These are phyloP conservation scores for Enteromius radiatus DNA, from an alignment of 2,797 vertebrate genomes.

Conservation along the genomic window DNA sequence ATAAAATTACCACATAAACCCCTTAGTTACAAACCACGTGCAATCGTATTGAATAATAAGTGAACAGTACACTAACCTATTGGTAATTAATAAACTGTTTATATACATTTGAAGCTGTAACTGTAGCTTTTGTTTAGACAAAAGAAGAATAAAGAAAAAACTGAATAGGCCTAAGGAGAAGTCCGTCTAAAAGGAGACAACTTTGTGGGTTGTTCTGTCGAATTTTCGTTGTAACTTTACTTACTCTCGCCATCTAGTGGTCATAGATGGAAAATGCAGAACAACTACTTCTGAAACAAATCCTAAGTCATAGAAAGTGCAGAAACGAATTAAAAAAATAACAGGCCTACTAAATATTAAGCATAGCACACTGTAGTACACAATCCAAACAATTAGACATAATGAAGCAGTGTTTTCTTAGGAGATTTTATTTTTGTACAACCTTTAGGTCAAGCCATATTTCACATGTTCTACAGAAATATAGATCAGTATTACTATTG, in stretches of 20 bases:
- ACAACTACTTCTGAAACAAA: not conserved
- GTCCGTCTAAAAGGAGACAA: not conserved
- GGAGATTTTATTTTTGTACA: constrained; percentile 52
- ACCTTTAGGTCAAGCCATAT: constrained; percentile 36
- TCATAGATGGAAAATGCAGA: not conserved
- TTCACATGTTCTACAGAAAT: constrained; percentile 47
- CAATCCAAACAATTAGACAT: not conserved
- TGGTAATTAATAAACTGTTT: not conserved
- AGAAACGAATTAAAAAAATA: not conserved
- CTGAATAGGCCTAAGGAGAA: too few species aligned
- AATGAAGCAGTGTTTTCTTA: not conserved
- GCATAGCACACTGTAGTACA: not conserved
- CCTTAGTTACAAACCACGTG: not conserved
- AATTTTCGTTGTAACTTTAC: not conserved
- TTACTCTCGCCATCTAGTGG: constrained; percentile 37
- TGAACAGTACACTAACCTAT: not conserved
- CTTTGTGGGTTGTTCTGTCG: not conserved
- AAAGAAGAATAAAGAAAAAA: not conserved
- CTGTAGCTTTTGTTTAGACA: not conserved
- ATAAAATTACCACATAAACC: not conserved
- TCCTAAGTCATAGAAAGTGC: not conserved
- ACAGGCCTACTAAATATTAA: not conserved
- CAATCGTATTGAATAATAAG: not conserved
- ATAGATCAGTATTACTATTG: constrained; percentile 37
- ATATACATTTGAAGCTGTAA: not conserved